Percentiles rank a stretch among this genome's conserved stretches.
Evolutionary conservation across 1,140 invertebrate species (phyloP).

Genomic region (Pentalonia nigronervosa): DNA sequence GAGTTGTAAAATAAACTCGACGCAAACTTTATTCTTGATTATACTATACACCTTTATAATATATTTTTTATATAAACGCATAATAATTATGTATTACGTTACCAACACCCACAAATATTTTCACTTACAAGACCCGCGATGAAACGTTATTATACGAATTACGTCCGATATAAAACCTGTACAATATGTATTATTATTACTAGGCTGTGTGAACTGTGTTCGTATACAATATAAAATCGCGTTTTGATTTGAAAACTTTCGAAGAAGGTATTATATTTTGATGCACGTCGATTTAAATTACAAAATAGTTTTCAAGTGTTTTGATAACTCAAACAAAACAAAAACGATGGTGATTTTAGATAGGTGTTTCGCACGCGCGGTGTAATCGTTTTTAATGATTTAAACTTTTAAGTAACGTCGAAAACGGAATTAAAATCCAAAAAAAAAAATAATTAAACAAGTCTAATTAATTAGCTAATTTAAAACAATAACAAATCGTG

Average conservation of each 20-base stretch:
- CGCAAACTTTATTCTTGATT: neutral
- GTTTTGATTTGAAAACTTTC: constrained; percentile 27
- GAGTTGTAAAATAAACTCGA: neutral
- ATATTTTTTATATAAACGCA: neutral
- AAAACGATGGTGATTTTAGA: neutral
- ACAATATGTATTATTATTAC: neutral
- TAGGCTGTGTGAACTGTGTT: neutral
- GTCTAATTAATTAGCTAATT: neutral
- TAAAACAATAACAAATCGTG: neutral
- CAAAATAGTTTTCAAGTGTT: neutral
- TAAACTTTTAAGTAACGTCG: neutral
- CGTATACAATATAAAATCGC: neutral
- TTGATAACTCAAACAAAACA: neutral
- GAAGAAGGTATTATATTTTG: neutral
- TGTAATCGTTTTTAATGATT: neutral
- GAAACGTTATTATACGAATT: neutral
- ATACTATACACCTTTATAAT: neutral
- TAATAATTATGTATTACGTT: neutral
- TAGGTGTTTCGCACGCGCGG: neutral
- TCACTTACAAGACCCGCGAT: neutral
- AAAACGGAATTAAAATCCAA: neutral
- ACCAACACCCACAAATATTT: neutral
- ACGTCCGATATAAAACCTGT: neutral
- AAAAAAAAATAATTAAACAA: neutral
- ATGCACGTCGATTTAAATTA: neutral